Evolutionary conservation across 2,888 invertebrate genomes (phyloP), one percentile per base, ranked within the genome.

Genomic region (Conchocele bisecta): DNA sequence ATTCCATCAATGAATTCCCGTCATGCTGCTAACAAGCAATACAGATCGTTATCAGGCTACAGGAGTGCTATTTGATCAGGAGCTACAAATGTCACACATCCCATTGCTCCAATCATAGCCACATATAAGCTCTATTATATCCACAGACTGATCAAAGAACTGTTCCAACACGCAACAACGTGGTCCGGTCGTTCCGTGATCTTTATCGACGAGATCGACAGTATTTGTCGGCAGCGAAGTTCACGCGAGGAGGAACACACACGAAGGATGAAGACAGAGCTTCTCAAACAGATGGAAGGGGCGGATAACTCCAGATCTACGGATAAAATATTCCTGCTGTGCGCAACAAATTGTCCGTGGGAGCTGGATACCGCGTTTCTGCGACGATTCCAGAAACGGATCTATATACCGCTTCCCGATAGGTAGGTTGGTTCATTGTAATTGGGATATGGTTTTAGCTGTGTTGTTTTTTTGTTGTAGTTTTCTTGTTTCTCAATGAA

Each of bases 261-360:
- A 2, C 88, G 94, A 72, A 89, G 93, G 48, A 89, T 93, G 39
- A 93, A 93, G 87, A 93, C 93, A 0, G 93, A 93, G 85, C 88
- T 94, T 11, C 90, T 94, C 82, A 92, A 92, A 63, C 93, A 93
- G 86, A 90, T 94, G 84, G 92, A 93, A 75, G 90, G 89, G 41
- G 87, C 88, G 58, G 86, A 86, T 59, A 88, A 81, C 61, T 76
- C 85, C 20, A 71, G 57, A 13, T 59, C 64, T 35, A 61, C 76
- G 11, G 85, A 86, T 35, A 80, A 82, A 31, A 84, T 92, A 71
- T 89, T 93, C 72, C 83, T 94, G 17, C 87, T 94, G 26, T 93
- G 93, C 81, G 93, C 93, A 17, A 94, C 94, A 2, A 94, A 94
- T 86, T 93, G 93, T 80, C 94, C 94, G 0, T 94, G 94, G 94